Evolutionary conservation across 2,888 invertebrate genomes (phyloP).

Genomic region (Caenorhabditis sp.): DNA sequence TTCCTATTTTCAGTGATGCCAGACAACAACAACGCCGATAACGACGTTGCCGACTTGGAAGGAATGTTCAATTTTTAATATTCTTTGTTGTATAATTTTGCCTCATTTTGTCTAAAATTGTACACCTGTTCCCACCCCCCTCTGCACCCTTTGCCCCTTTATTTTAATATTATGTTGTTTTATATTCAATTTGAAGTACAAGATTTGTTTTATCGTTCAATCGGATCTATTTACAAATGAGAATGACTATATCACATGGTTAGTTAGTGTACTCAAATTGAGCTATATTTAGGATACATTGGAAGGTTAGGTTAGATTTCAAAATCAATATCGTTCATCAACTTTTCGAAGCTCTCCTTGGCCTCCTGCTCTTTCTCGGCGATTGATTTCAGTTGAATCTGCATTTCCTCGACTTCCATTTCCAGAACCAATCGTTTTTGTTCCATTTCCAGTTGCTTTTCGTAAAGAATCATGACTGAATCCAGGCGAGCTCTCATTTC

Average conservation of each 20-base stretch:
- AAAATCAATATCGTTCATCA: background rate
- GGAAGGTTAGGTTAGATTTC: too few relatives aligned
- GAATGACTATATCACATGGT: background rate
- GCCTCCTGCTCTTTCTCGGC: background rate
- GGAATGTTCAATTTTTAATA: constrained; percentile 2
- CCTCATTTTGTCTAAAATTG: background rate
- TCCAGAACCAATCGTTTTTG: background rate
- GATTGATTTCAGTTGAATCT: background rate
- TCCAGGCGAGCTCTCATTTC: background rate
- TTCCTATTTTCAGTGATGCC: background rate
- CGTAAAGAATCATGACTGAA: background rate
- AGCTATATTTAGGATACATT: background rate
- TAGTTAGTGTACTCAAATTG: background rate
- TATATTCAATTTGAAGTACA: constrained; percentile 1
- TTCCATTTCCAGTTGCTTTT: background rate
- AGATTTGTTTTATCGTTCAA: constrained; percentile 5
- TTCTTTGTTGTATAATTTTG: background rate
- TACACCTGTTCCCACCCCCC: too few relatives aligned
- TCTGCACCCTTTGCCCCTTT: background rate
- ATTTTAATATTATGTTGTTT: constrained; percentile 9
- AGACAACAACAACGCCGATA: background rate
- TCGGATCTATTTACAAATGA: background rate
- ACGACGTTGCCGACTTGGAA: background rate
- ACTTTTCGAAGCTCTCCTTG: background rate
- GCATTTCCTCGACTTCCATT: background rate